Evolutionary conservation across 2,888 invertebrate species (phyloP), one percentile per base, ranked within the genome.

Genomic region (Caenorhabditis sinica): DNA sequence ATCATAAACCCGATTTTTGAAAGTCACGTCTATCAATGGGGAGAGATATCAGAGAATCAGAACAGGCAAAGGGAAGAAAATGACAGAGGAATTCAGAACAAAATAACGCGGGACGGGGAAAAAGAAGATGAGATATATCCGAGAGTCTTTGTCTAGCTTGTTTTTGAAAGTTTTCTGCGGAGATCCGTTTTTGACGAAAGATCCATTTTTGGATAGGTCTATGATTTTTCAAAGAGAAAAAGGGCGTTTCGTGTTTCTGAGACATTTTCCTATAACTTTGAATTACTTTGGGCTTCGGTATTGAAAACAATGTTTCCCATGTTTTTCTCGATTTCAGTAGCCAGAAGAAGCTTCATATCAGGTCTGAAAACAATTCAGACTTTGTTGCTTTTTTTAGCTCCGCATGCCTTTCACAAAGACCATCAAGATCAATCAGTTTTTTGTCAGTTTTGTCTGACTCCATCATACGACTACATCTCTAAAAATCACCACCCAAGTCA

Each of bases 1-100:
- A n/a, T 61, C 33, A 33, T 49, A 20, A 61, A 77, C 61, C 45
- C 61, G 77, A 53, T 69, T 36, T 77, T 68, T 51, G 60, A 77
- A 68, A 77, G 53, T 77, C 77, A 71, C 65, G 43, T 61, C 43
- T 25, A 30, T 8, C 20, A 45, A 13, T 30, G 13, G n/a, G n/a
- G 15, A 60, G 40, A 72, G 56, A 58, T 45, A 51, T 33, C 2
- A 36, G 30, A 51, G 43, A 63, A 74, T 65, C 30, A 65, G 36
- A 23, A 68, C 11, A 9, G 20, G 28, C 25, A 28, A 53, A 33
- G 51, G 28, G 9, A 43, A n/a, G n/a, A 65, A 30, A 58, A 17
- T 58, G 49, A 33, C n/a, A n/a, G n/a, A n/a, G n/a, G n/a, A n/a
- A n/a, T n/a, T n/a, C n/a, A n/a, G n/a, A n/a, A n/a, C n/a, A n/a